Percentiles rank a stretch among this genome's conserved stretches.
phyloP scores from a whole-genome alignment of 1,140 invertebrate genomes.

The Solen grandis region DNA sequence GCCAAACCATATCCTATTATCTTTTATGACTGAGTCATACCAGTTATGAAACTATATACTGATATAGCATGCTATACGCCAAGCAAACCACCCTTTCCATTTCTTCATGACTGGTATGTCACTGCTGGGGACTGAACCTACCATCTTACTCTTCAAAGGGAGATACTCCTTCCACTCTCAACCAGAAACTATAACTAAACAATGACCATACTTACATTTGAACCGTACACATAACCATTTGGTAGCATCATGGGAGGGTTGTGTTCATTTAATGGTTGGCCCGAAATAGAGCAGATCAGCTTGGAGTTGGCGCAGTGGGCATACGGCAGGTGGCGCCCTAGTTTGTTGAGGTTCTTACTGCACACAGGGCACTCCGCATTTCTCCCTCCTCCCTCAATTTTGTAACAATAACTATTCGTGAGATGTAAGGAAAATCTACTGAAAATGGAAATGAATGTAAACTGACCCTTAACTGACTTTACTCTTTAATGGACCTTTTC shows the following conservation, averaged over 20 bases:
- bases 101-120: neutral
- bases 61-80: neutral
- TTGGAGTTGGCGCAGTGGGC: conserved; percentile 97
- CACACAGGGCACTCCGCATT: conserved; percentile 97
- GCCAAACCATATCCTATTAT: no score
- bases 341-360: conserved; percentile 91
- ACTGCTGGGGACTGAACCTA: neutral
- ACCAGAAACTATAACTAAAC: no score
- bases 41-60: neutral
- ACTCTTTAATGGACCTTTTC: no score
- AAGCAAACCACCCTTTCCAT: neutral
- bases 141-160: neutral
- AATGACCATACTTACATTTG: conserved; percentile 85
- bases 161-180: neutral
- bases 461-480: neutral
- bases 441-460: neutral
- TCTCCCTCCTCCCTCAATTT: conserved; percentile 72
- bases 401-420: conserved; percentile 81
- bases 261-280: conserved; percentile 96
- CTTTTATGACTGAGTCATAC: neutral
- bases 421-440: neutral
- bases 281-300: conserved; percentile 95
- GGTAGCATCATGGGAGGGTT: conserved; percentile 99
- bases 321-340: conserved; percentile 93
- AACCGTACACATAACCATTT: conserved; percentile 98